Percentiles rank a stretch among this genome's conserved stretches.
These are phyloP conservation scores for Actenoides lindsayi DNA, from an alignment of 2,113 vertebrate genomes.

Conservation along the genomic window DNA sequence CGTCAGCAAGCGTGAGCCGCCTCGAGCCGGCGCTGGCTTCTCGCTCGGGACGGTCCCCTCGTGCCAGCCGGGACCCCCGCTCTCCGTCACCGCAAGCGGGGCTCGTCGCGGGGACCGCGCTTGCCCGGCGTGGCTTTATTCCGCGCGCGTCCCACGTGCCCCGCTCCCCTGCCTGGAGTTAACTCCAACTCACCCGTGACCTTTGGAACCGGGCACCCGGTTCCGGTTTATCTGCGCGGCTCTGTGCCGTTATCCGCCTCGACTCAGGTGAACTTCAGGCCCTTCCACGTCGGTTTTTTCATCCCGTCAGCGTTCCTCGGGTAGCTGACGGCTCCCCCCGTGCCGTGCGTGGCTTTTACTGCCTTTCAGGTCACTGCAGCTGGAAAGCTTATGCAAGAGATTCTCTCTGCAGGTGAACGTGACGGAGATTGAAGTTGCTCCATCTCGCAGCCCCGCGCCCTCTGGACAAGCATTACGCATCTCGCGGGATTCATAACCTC, in stretches of 20 bases:
- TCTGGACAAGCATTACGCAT: neutral
- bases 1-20: too few species aligned
- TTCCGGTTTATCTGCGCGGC: neutral
- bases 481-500: neutral
- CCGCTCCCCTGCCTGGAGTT: fast-evolving
- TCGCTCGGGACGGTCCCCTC: too few species aligned
- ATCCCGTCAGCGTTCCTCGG: neutral
- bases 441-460: neutral
- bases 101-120: too few species aligned
- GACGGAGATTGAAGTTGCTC: neutral
- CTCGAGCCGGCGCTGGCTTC: too few species aligned
- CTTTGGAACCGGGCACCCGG: neutral
- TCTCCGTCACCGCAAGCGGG: too few species aligned
- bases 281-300: neutral
- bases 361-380: neutral
- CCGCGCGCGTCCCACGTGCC: neutral
- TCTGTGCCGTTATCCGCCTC: fast-evolving
- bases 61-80: too few species aligned
- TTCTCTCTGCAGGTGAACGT: neutral
- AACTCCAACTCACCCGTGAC: neutral
- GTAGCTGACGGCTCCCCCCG: neutral
- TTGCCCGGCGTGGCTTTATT: too few species aligned
- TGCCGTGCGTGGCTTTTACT: fast-evolving
- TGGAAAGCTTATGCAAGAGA: neutral
- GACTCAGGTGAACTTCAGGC: neutral